Evolutionary conservation across 2,113 vertebrate genomes (phyloP).

Genomic region (Eleginops maclovinus): DNA sequence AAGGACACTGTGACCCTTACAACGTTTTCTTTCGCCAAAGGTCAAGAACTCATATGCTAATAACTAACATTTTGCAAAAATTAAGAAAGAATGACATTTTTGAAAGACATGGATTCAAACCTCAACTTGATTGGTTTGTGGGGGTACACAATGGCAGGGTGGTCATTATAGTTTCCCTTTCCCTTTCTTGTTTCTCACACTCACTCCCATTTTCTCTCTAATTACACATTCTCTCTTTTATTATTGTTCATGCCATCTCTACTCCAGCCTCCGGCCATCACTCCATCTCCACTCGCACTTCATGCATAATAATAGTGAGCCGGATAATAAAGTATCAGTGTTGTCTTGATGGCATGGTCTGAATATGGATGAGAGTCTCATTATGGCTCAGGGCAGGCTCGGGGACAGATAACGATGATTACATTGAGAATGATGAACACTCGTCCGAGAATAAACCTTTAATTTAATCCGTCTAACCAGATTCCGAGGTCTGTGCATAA

Average conservation of each 20-base stretch:
- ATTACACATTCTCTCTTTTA: conserved; percentile 36
- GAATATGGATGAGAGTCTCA: conserved; percentile 64
- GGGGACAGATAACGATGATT: conserved; percentile 50
- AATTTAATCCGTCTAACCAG: conserved; percentile 49
- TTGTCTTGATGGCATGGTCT: conserved; percentile 47
- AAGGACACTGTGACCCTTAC: no score
- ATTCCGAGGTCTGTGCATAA: conserved; percentile 28
- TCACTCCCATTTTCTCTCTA: not conserved
- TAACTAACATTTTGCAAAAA: no score
- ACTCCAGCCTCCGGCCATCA: conserved; percentile 32
- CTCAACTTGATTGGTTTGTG: no score
- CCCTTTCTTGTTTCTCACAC: not conserved
- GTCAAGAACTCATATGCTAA: no score
- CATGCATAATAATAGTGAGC: conserved; percentile 49
- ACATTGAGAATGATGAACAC: conserved; percentile 41
- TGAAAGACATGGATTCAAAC: no score
- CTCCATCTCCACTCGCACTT: conserved; percentile 29
- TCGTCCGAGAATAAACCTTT: conserved; percentile 43
- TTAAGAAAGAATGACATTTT: no score
- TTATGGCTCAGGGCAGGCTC: conserved; percentile 42
- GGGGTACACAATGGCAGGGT: no score
- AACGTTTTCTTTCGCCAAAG: no score
- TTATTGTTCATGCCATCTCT: conserved; percentile 23
- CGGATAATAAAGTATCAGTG: conserved; percentile 55
- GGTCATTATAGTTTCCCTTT: not conserved